A percentile compares a stretch with the other conserved stretches of the same genome.
phyloP scores from a whole-genome alignment of 2,888 invertebrate species.

The Andrena flavipes region DNA sequence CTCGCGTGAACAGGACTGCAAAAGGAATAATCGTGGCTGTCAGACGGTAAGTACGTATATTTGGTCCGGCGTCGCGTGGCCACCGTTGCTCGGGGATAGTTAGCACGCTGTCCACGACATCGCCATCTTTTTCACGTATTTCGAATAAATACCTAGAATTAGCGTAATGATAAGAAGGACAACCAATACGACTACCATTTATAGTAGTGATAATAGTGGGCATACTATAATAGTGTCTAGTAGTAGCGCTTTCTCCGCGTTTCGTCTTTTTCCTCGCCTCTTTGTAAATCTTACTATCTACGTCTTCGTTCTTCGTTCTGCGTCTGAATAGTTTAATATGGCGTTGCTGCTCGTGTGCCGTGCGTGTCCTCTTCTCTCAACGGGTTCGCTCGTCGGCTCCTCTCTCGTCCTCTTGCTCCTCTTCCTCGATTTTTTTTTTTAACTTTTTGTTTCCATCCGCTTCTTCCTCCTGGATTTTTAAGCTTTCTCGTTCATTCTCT shows the following conservation, averaged over 20 bases:
- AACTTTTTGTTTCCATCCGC: constrained; percentile 31
- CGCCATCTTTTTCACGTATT: constrained; percentile 64
- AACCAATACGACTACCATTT: constrained; percentile 79
- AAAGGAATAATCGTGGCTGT: neutral
- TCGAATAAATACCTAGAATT: constrained; percentile 81
- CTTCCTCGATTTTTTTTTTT: constrained; percentile 27
- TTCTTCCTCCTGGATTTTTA: constrained; percentile 41
- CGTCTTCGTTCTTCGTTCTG: constrained; percentile 50
- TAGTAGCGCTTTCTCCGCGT: constrained; percentile 75
- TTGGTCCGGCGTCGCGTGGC: neutral
- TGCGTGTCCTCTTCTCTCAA: constrained; percentile 70
- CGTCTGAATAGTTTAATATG: constrained; percentile 81
- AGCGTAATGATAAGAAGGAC: constrained; percentile 79
- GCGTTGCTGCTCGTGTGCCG: constrained; percentile 76
- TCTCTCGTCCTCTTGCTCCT: neutral
- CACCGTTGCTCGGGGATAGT: constrained; percentile 71
- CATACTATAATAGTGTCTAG: constrained; percentile 82
- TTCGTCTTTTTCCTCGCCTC: constrained; percentile 56
- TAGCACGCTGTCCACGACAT: constrained; percentile 74
- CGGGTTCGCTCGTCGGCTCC: constrained; percentile 32
- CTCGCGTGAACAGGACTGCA: constrained; percentile 2
- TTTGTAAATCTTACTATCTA: constrained; percentile 63
- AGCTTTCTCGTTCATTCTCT: constrained; percentile 63
- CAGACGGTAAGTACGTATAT: too few species aligned
- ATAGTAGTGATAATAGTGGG: constrained; percentile 82